Percentiles rank a stretch among this genome's conserved stretches.
Evolutionary conservation across 2,888 invertebrate genomes (phyloP).

Genomic region (Cryptus armator): DNA sequence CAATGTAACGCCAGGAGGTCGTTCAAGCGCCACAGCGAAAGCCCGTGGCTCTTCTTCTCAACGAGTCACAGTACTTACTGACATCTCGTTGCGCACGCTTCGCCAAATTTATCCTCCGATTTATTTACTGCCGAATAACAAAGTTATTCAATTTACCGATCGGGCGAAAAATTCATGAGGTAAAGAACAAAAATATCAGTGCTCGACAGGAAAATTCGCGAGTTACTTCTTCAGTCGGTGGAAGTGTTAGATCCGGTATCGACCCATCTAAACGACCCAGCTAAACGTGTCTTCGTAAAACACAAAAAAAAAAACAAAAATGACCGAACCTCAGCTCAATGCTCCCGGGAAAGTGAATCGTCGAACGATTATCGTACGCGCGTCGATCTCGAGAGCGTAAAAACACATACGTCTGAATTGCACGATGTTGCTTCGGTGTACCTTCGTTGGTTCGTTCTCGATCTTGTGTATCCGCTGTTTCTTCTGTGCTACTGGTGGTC

Average conservation of each 20-base stretch:
- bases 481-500: not conserved
- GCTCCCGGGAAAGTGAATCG: conserved; percentile 42
- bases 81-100: not conserved
- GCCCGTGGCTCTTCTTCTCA: conserved; percentile 42
- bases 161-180: not conserved
- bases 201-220: not conserved
- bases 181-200: too few species aligned
- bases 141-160: not conserved
- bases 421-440: conserved; percentile 40
- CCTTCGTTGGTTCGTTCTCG: conserved; percentile 22
- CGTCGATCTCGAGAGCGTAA: conserved; percentile 35
- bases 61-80: conserved; percentile 25
- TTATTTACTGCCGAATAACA: not conserved
- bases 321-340: conserved; percentile 31
- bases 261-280: too few species aligned
- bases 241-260: not conserved
- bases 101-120: not conserved
- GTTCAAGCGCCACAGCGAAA: conserved; percentile 66
- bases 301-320: conserved; percentile 4
- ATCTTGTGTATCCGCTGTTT: not conserved
- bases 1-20: conserved; percentile 80
- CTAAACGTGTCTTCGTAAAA: conserved; percentile 11
- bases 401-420: conserved; percentile 48
- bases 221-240: not conserved
- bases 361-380: conserved; percentile 35